Evolutionary conservation across 2,888 invertebrate species (phyloP).

Genomic region (Cephus spinipes): DNA sequence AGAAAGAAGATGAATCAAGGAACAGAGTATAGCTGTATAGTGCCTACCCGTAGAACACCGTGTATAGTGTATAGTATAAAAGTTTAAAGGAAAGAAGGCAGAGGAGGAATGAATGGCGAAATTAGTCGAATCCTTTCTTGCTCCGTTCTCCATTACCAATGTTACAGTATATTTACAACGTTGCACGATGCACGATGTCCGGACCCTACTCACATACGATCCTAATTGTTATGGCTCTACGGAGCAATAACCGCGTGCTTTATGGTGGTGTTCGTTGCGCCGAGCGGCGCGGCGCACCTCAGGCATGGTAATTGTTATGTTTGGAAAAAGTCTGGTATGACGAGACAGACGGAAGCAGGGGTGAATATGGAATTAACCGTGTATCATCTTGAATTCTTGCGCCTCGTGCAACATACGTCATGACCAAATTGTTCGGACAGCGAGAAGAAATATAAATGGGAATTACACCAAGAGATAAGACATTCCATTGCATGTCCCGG

Average conservation of each 20-base stretch:
- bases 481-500: not conserved
- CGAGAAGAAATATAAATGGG: too few species aligned
- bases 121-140: conserved; percentile 1
- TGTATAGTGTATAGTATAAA: not conserved
- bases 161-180: conserved; percentile 16
- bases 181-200: not conserved
- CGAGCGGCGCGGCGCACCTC: conserved; percentile 27
- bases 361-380: conserved; percentile 34
- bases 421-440: not conserved
- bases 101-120: not conserved
- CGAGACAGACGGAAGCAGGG: conserved; percentile 31
- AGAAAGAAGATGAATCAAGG: not conserved
- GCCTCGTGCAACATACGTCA: conserved; percentile 1
- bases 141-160: conserved; percentile 14
- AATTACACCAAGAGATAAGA: not conserved
- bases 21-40: not conserved
- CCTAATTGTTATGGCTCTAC: conserved; percentile 54
- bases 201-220: conserved; percentile 35
- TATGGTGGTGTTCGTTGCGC: conserved; percentile 43
- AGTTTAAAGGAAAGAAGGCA: not conserved
- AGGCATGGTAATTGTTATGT: conserved; percentile 49
- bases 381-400: conserved; percentile 11
- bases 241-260: conserved; percentile 48
- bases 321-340: conserved; percentile 39
- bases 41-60: not conserved